phyloP scores from a whole-genome alignment of 2,797 vertebrate species.

The Streptopelia turtur region DNA sequence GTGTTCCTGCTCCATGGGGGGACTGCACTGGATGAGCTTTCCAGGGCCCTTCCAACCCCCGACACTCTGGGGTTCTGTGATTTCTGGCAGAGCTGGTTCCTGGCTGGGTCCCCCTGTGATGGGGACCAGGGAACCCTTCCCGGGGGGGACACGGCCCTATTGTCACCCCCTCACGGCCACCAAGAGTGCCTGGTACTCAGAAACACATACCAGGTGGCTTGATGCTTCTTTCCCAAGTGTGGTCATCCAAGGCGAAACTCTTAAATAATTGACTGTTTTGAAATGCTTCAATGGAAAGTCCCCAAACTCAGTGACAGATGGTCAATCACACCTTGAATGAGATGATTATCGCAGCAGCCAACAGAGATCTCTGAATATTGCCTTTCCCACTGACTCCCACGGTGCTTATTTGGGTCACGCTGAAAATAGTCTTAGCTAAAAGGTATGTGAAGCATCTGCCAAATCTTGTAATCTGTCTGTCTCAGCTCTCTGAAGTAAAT shows the following conservation, averaged over 20 bases:
- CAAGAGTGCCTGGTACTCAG: background rate
- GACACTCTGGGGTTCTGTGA: background rate
- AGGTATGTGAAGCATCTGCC: background rate
- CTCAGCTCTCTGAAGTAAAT: background rate
- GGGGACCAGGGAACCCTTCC: background rate
- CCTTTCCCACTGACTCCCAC: background rate
- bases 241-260: background rate
- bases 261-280: background rate
- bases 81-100: background rate
- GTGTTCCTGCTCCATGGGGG: too few relatives aligned
- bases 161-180: too few relatives aligned
- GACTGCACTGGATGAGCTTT: too few relatives aligned
- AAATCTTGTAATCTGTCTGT: background rate
- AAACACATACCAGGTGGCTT: background rate
- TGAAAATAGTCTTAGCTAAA: background rate
- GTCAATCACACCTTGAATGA: background rate
- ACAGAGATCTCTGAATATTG: background rate
- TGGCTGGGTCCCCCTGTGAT: background rate
- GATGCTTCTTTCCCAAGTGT: background rate
- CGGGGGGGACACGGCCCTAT: background rate
- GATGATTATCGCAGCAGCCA: background rate
- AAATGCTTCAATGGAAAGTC: background rate
- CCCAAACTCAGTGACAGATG: background rate
- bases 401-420: background rate
- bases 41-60: too few relatives aligned